Evolutionary conservation across 2,888 invertebrate species (phyloP), one percentile per base, ranked within the genome.

Genomic region (Sepiola atlantica): DNA sequence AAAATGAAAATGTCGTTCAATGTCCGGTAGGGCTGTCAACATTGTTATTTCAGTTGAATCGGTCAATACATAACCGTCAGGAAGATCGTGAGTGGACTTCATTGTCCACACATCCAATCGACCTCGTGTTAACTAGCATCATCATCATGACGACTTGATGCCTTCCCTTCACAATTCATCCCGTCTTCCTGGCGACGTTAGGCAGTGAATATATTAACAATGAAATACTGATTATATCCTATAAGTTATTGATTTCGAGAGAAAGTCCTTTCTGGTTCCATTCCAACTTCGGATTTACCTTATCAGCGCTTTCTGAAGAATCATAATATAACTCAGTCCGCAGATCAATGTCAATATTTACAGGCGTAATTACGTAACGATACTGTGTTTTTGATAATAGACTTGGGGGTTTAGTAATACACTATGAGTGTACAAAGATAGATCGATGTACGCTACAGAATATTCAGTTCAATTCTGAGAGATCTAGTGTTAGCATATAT

Each of bases 131-230:
- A 77, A 77, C 77, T 14, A 77, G n/a, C 77, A 16, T 77, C n/a
- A n/a, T 77, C 77, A 28, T 28, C 10, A 10, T 77, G 77, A n/a
- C 77, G n/a, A 28, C 12, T 77, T 77, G 77, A 12, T 77, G 28
- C 77, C n/a, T n/a, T 77, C 16, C 77, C n/a, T 77, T 14, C n/a
- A 77, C 77, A 77, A 77, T 77, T n/a, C n/a, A 8, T 77, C 4
- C 77, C 77, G n/a, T n/a, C 77, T 77, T 77, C n/a, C n/a, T n/a
- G 77, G 10, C 77, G n/a, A 77, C 77, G n/a, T 0, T 12, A 77
- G n/a, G 77, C 77, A n/a, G 10, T 77, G 77, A 77, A 77, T 77
- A 77, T n/a, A 77, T 77, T 77, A 77, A 77, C 77, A 77, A 77
- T 28, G n/a, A 77, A n/a, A 77, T 28, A 77, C 77, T 77, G 77